Conservation (phyloP, 1,140 invertebrate species). For the Coelopa frigida region DNA sequence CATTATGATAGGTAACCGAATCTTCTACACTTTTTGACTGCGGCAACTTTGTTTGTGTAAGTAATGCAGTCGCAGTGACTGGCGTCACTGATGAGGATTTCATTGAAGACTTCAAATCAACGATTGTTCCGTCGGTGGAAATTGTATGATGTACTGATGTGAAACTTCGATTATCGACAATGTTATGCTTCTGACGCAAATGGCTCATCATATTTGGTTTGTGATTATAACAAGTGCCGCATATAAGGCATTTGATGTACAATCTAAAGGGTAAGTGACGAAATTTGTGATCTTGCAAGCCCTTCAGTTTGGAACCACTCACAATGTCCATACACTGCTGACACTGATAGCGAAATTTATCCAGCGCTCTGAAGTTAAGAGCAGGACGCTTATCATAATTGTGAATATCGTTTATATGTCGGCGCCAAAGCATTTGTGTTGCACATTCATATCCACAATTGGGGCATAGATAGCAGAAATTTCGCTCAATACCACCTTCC, state of each 20-base stretch:
- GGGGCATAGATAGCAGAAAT: slow-evolving; percentile 35
- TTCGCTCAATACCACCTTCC: slow-evolving; percentile 30
- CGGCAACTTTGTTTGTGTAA: slow-evolving; percentile 10
- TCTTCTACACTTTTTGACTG: slow-evolving; percentile 29
- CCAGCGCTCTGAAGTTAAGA: slow-evolving; percentile 33
- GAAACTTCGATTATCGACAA: slow-evolving; percentile 17
- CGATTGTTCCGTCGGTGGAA: background rate
- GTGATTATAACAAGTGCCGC: slow-evolving; percentile 40
- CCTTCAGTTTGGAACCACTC: slow-evolving; percentile 36
- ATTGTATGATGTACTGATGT: background rate
- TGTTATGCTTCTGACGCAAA: slow-evolving; percentile 30
- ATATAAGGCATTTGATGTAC: slow-evolving; percentile 36
- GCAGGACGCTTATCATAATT: slow-evolving; percentile 36
- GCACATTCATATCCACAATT: slow-evolving; percentile 34
- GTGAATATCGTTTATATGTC: slow-evolving; percentile 37
- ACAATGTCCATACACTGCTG: slow-evolving; percentile 34
- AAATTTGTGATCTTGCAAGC: slow-evolving; percentile 39
- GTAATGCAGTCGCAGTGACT: slow-evolving; percentile 8
- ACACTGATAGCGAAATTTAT: slow-evolving; percentile 38
- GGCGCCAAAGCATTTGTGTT: slow-evolving; percentile 36
- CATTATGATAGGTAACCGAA: slow-evolving; percentile 38
- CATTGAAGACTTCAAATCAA: background rate
- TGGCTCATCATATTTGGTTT: slow-evolving; percentile 38
- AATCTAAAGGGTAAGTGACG: slow-evolving; percentile 32
- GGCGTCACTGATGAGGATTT: slow-evolving; percentile 7